Percentiles rank a stretch among this genome's conserved stretches.
phyloP scores from a whole-genome alignment of 2,797 vertebrate species.

The Urocyon cinereoargenteus region DNA sequence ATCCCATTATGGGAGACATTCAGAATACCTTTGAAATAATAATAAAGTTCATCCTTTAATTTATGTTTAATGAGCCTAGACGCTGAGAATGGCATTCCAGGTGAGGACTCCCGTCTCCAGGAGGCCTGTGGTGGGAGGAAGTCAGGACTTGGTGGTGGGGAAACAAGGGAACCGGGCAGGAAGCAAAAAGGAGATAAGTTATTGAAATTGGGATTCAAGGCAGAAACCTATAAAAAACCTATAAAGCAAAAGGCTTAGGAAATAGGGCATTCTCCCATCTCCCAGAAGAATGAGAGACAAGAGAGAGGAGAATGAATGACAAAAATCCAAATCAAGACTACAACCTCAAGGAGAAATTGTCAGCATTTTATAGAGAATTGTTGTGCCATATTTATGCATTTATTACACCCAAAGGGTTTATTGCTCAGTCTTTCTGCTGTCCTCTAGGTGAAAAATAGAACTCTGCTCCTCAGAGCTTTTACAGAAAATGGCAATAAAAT shows the following conservation, averaged over 20 bases:
- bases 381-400: conserved; percentile 48
- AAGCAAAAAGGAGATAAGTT: neutral
- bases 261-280: conserved; percentile 8
- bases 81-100: neutral
- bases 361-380: conserved; percentile 53
- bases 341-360: conserved; percentile 46
- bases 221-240: conserved; percentile 39
- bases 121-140: neutral
- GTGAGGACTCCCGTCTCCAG: neutral
- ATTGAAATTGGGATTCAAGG: conserved; percentile 19
- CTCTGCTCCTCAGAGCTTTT: conserved; percentile 65
- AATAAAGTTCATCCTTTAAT: neutral
- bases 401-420: conserved; percentile 63
- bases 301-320: conserved; percentile 23
- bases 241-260: conserved; percentile 30
- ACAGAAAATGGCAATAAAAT: conserved; percentile 64
- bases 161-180: neutral
- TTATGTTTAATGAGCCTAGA: neutral
- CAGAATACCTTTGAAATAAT: neutral
- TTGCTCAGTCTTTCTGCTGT: conserved; percentile 56
- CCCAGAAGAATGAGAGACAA: conserved; percentile 37
- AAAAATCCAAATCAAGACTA: conserved; percentile 63
- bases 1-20: neutral
- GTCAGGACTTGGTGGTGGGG: neutral
- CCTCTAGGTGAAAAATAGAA: conserved; percentile 68